These are phyloP conservation scores for Drosophila leontia DNA, from an alignment of 1,140 invertebrate genomes.

Conservation along the genomic window DNA sequence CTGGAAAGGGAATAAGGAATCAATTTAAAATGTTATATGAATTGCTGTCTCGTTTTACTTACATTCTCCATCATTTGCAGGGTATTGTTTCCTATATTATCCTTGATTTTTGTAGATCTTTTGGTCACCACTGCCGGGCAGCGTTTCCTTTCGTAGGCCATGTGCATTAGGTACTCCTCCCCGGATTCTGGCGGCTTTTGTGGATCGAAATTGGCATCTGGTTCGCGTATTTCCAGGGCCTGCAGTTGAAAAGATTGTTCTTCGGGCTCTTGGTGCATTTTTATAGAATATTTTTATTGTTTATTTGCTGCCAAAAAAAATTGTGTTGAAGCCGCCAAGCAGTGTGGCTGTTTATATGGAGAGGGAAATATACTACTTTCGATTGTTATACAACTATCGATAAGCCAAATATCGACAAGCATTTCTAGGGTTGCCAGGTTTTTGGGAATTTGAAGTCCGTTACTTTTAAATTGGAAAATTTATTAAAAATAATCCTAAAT, in stretches of 20 bases:
- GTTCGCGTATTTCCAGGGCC: conserved; percentile 74
- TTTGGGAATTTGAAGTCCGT: neutral
- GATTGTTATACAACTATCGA: neutral
- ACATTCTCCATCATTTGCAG: conserved; percentile 41
- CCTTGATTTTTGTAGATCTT: conserved; percentile 47
- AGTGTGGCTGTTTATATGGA: neutral
- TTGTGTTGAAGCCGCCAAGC: neutral
- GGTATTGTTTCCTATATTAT: conserved; percentile 6
- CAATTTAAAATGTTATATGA: neutral
- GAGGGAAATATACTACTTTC: neutral
- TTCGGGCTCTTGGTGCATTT: conserved; percentile 47
- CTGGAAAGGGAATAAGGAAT: conserved; percentile 2
- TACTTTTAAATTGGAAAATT: conserved; percentile 1
- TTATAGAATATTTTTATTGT: neutral
- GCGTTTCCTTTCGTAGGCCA: conserved; percentile 76
- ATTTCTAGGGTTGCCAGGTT: neutral
- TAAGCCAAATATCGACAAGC: neutral
- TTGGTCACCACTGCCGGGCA: conserved; percentile 78
- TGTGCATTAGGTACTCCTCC: conserved; percentile 78
- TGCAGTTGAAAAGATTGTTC: conserved; percentile 75
- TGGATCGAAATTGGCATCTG: conserved; percentile 74
- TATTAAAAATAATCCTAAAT: too few relatives aligned
- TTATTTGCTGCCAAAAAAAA: neutral
- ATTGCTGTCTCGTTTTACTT: neutral
- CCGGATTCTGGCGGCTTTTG: conserved; percentile 62